A percentile compares a stretch with the other conserved stretches of the same genome.
Evolutionary conservation across 2,113 vertebrate species (phyloP).

Genomic region (Mobula hypostoma): DNA sequence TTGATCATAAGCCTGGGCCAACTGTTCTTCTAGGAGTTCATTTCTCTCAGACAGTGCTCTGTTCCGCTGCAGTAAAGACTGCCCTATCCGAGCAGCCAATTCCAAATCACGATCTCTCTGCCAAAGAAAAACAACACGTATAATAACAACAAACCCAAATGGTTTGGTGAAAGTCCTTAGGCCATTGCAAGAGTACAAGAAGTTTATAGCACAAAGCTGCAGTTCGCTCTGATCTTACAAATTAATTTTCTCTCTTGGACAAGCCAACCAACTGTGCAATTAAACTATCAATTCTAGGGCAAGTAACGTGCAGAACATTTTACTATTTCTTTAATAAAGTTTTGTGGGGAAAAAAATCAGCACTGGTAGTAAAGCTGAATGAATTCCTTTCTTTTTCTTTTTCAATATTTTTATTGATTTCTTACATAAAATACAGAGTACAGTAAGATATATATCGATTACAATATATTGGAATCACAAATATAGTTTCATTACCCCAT

Average conservation of each 20-base stretch:
- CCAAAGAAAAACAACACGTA: not conserved
- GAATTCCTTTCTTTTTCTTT: too few species aligned
- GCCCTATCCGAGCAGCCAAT: constrained; percentile 89
- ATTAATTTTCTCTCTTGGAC: not conserved
- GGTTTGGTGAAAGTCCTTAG: not conserved
- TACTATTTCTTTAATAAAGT: not conserved
- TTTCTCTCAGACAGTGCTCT: constrained; percentile 82
- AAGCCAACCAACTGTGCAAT: not conserved
- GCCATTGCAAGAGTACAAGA: not conserved
- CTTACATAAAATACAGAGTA: too few species aligned
- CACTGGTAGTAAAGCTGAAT: not conserved
- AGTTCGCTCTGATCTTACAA: not conserved
- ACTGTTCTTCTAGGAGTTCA: constrained; percentile 83
- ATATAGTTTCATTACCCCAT: too few species aligned
- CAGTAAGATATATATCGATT: too few species aligned
- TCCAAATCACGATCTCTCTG: constrained; percentile 93
- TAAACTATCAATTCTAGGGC: not conserved
- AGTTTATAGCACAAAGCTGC: not conserved
- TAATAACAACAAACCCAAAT: not conserved
- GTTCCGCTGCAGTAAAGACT: constrained; percentile 88
- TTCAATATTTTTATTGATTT: too few species aligned
- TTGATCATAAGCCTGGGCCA: constrained; percentile 81
- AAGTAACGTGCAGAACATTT: not conserved
- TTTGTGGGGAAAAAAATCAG: not conserved
- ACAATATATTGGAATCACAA: too few species aligned